Evolutionary conservation across 2,888 invertebrate species (phyloP).

Genomic region (Lapara coniferarum): DNA sequence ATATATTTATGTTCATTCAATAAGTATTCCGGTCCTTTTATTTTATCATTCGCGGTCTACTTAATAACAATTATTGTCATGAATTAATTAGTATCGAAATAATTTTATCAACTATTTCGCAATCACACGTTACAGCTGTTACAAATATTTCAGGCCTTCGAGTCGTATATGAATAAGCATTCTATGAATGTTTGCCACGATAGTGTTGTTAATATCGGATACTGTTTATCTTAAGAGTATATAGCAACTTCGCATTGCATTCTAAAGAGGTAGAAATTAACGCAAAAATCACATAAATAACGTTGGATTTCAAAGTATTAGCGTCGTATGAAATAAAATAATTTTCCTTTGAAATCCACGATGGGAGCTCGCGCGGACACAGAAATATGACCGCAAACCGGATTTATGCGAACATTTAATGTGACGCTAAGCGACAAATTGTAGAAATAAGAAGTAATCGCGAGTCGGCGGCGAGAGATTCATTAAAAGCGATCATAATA

Average conservation of each 20-base stretch:
- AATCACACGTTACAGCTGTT: too few species aligned
- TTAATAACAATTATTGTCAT: too few species aligned
- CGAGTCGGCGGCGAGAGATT: not conserved
- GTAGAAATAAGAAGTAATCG: constrained; percentile 20
- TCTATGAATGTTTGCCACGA: too few species aligned
- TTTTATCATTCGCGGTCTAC: too few species aligned
- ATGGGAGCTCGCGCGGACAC: constrained; percentile 11
- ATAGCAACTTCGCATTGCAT: constrained; percentile 11
- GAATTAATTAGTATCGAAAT: too few species aligned
- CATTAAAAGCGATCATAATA: not conserved
- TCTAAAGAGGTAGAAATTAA: constrained; percentile 15
- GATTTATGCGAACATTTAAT: constrained; percentile 16
- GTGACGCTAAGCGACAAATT: constrained; percentile 21
- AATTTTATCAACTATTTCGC: too few species aligned
- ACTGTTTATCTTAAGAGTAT: constrained; percentile 1
- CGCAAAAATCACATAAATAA: constrained; percentile 14
- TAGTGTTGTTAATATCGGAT: not conserved
- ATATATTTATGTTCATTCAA: too few species aligned
- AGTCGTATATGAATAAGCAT: too few species aligned
- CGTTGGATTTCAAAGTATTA: constrained; percentile 15
- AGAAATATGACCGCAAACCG: constrained; percentile 18
- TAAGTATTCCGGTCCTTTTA: too few species aligned
- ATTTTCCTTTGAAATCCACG: constrained; percentile 14
- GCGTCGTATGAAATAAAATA: constrained; percentile 17
- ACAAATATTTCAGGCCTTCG: too few species aligned